Conservation (phyloP, 2,797 vertebrate species). For the Sebastiscus tertius region DNA sequence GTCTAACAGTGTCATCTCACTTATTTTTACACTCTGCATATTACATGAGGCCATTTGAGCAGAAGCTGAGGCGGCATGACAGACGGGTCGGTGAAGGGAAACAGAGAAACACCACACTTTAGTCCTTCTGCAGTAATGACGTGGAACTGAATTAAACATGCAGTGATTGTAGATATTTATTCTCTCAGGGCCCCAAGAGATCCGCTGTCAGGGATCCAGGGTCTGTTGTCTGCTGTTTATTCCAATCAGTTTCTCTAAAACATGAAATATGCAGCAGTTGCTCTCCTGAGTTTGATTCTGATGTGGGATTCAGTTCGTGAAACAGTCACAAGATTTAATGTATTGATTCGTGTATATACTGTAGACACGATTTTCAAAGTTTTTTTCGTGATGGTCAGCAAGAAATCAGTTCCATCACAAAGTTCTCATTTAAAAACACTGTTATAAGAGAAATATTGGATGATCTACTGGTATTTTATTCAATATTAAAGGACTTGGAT, state of each 20-base stretch:
- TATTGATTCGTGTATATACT: too few relatives aligned
- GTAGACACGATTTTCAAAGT: too few relatives aligned
- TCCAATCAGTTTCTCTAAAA: background rate
- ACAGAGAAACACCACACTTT: background rate
- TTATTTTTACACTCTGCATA: constrained; percentile 55
- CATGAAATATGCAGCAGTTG: background rate
- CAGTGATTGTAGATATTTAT: background rate
- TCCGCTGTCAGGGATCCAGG: background rate
- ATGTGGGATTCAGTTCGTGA: background rate
- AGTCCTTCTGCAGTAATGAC: background rate
- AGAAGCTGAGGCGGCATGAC: background rate
- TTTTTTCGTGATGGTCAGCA: too few relatives aligned
- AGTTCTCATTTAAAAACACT: too few relatives aligned
- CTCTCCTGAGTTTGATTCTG: background rate
- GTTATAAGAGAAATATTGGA: too few relatives aligned
- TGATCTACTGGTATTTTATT: too few relatives aligned
- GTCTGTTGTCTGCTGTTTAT: background rate
- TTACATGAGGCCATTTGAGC: constrained; percentile 48
- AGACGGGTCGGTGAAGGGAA: background rate
- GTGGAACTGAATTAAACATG: background rate
- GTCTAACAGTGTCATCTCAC: constrained; percentile 48
- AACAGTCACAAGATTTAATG: too few relatives aligned
- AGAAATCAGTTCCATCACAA: too few relatives aligned
- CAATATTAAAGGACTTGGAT: too few relatives aligned
- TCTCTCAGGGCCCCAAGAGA: background rate